These are phyloP conservation scores for Ferrisia virgata DNA, from an alignment of 2,888 invertebrate genomes.

Conservation along the genomic window DNA sequence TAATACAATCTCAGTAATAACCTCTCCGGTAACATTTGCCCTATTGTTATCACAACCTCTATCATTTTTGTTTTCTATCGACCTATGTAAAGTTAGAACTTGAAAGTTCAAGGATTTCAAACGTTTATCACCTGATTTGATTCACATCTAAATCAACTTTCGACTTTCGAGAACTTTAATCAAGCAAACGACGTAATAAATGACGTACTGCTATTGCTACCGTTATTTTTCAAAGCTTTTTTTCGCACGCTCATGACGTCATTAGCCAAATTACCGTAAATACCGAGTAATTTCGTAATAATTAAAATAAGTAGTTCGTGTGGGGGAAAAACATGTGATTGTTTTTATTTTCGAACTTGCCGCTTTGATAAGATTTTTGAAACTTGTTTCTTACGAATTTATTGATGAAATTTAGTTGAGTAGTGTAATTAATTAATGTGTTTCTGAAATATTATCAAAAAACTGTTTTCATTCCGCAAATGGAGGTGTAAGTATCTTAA, in stretches of 20 bases:
- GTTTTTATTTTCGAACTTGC: background rate
- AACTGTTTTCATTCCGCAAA: background rate
- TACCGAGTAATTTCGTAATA: background rate
- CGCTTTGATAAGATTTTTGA: background rate
- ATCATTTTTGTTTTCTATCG: background rate
- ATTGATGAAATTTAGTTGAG: background rate
- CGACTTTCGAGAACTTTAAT: background rate
- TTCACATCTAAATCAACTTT: background rate
- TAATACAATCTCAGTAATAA: background rate
- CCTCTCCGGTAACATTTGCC: conserved; percentile 8
- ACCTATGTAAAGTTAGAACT: background rate
- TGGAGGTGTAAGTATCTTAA: conserved; percentile 4
- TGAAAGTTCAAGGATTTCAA: conserved; percentile 14
- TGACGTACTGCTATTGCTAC: background rate
- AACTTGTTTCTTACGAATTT: background rate
- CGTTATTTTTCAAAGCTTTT: conserved; percentile 11
- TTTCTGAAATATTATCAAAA: background rate
- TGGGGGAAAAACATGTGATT: background rate
- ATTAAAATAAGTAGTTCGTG: background rate
- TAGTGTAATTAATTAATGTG: background rate
- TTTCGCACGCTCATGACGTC: background rate
- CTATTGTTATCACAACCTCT: conserved; percentile 18
- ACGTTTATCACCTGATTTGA: background rate
- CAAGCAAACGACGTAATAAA: background rate
- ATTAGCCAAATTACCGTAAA: background rate